Percentiles rank a stretch among this genome's conserved stretches.
Evolutionary conservation across 2,888 invertebrate species (phyloP).

Genomic region (Acleris sparsana): DNA sequence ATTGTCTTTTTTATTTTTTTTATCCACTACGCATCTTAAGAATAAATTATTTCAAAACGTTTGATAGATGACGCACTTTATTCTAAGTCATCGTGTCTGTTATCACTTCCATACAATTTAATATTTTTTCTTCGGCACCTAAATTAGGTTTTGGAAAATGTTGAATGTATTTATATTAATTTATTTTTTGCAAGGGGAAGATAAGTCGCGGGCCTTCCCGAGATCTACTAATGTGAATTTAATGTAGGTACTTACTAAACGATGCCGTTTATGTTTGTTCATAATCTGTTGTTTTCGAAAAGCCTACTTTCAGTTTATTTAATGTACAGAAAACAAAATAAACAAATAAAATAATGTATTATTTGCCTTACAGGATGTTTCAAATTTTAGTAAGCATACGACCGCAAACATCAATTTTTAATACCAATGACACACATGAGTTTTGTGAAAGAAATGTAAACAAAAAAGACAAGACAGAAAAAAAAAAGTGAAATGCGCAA

Average conservation of each 20-base stretch:
- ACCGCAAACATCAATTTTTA: too few species aligned
- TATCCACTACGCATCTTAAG: background rate
- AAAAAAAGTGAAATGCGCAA: slow-evolving; percentile 62
- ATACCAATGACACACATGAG: background rate
- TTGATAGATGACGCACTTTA: slow-evolving; percentile 19
- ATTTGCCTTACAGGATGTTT: too few species aligned
- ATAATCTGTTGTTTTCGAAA: slow-evolving; percentile 56
- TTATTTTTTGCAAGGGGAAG: slow-evolving; percentile 72
- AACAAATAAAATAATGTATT: too few species aligned
- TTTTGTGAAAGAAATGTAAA: slow-evolving; percentile 34
- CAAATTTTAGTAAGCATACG: too few species aligned
- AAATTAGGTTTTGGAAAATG: slow-evolving; percentile 66
- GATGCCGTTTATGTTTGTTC: slow-evolving; percentile 69
- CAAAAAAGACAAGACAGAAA: slow-evolving; percentile 53
- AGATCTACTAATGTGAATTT: slow-evolving; percentile 82
- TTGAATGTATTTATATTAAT: slow-evolving; percentile 71
- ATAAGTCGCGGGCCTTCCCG: slow-evolving; percentile 69
- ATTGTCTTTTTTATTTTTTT: too few species aligned
- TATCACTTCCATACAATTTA: slow-evolving; percentile 80
- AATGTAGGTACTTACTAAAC: slow-evolving; percentile 73
- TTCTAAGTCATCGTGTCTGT: slow-evolving; percentile 35
- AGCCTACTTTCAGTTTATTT: background rate
- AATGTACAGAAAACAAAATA: too few species aligned
- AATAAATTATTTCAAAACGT: slow-evolving; percentile 7
- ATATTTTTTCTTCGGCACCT: slow-evolving; percentile 60